Base-by-base conservation (phyloP, 2,113 vertebrate species). In the Tenebrosternarchus preto region DNA sequence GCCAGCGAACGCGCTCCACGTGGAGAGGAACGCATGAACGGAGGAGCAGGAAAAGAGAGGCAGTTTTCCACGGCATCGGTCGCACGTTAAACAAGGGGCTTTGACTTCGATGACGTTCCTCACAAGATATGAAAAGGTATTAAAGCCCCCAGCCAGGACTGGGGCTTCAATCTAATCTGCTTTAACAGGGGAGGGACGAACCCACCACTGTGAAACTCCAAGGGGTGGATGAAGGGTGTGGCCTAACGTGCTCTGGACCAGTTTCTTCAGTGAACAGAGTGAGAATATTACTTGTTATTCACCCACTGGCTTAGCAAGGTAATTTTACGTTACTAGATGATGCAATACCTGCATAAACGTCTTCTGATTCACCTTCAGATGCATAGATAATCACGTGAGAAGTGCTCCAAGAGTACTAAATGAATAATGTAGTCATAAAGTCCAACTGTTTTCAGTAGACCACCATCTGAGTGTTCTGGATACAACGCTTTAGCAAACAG, bases 141-240 rank as follows among this genome's bases (percentile, higher is more conserved):
- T 61, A 53, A 74, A 25, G 43, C 72, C 72, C 15, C 57, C 70
- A 57, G 70, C 64, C 76, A 68, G 31, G 78, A 63, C 56, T 24
- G 59, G n/a, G n/a, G 33, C 55, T 66, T 59, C 36, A 31, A 76
- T 70, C 29, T 76, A 76, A 85, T 80, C 76, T 79, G 67, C 77
- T 25, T 46, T 84, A 22, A 81, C 64, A 63, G 63, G 78, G 69
- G 46, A 76, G 76, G 64, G 76, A 71, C 33, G 76, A 81, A 78
- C 76, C 71, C 17, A 74, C 80, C 15, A 1, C 60, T 56, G 43
- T 2, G 2, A 53, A 15, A 11, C 78, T 19, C 15, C n/a, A 20
- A 4, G 53, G 68, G 33, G 55, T n/a, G 19, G 60, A 76, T 53
- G 15, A 67, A 67, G 63, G 67, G n/a, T n/a, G 46, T 22, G 46